phyloP scores from a whole-genome alignment of 2,797 vertebrate genomes.

The Tinamus major region DNA sequence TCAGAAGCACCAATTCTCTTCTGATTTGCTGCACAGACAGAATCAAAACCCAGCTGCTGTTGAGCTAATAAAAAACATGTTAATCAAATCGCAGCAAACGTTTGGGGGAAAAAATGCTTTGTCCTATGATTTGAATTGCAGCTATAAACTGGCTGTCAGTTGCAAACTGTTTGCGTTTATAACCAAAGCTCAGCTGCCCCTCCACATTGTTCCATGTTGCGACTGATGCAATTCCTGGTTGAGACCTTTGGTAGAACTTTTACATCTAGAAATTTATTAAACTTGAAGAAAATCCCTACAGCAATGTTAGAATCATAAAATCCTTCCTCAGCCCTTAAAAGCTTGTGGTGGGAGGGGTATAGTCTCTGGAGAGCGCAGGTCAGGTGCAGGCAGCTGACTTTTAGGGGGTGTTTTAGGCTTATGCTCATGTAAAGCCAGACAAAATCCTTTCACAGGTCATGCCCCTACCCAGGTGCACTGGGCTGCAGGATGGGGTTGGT shows the following conservation, averaged over 20 bases:
- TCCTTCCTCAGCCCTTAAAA: background rate
- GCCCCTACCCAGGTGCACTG: background rate
- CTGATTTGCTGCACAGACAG: background rate
- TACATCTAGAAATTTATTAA: background rate
- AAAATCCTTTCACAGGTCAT: slow-evolving; percentile 16
- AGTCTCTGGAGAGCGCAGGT: background rate
- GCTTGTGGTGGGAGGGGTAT: background rate
- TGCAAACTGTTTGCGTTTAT: background rate
- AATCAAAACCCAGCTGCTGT: slow-evolving; percentile 2
- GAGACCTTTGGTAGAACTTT: background rate
- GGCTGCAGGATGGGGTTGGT: slow-evolving; percentile 5
- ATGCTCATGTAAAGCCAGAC: background rate
- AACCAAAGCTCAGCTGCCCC: background rate
- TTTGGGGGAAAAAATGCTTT: background rate
- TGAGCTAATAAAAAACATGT: slow-evolving; percentile 4
- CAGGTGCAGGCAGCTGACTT: slow-evolving; percentile 8
- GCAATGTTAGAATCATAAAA: slow-evolving; percentile 1
- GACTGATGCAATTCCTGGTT: background rate
- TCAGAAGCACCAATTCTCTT: slow-evolving; percentile 17
- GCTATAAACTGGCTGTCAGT: background rate
- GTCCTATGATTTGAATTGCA: background rate
- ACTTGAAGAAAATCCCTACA: slow-evolving; percentile 4
- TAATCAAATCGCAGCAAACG: slow-evolving; percentile 29
- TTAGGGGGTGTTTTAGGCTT: slow-evolving; percentile 41
- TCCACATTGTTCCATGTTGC: background rate